Base-by-base conservation (phyloP, 2,888 invertebrate genomes). In the Volucella zonaria region DNA sequence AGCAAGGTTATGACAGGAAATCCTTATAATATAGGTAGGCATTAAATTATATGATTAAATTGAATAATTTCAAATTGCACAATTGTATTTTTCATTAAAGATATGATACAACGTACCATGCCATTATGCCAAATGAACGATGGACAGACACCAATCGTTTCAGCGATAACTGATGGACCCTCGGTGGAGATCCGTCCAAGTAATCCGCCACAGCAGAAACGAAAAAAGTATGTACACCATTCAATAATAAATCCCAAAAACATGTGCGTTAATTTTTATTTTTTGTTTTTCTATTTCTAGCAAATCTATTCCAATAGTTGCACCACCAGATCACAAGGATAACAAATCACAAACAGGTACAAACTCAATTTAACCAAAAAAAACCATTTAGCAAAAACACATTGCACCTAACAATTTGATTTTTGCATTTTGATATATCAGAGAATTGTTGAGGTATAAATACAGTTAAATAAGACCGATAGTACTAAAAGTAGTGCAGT, bases 111-210 rank as follows among this genome's bases (percentile, higher is more conserved):
- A 62, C 85, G 85, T 58, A 38, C 64, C 51, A 75, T 82, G 47
- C 59, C 78, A 40, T 12, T 68, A 49, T 82, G 85, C 54, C 54
- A 62, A 74, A 68, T 73, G 10, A 71, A 54, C 59, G 82, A 90
- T 78, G 83, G 87, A 75, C 89, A 89, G 81, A 94, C 95, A 40
- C 95, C 95, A 56, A 93, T 95, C 87, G 95, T 95, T 74, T 95
- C 95, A 85, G 95, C 95, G 86, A 94, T 94, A 92, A 94, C 94
- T 75, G 94, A 95, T 89, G 94, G 94, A 88, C 95, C 94, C 88
- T 91, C 91, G 23, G 90, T 91, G 15, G 92, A 92, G 88, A 92
- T 92, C 87, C 89, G 89, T 62, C 90, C 91, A 31, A 90, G 89
- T 66, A 88, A 89, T 89, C 92, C 91, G 62, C 93, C 93, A 89